Evolutionary conservation across 1,140 invertebrate species (phyloP).

Genomic region (Aphidius gifuensis): DNA sequence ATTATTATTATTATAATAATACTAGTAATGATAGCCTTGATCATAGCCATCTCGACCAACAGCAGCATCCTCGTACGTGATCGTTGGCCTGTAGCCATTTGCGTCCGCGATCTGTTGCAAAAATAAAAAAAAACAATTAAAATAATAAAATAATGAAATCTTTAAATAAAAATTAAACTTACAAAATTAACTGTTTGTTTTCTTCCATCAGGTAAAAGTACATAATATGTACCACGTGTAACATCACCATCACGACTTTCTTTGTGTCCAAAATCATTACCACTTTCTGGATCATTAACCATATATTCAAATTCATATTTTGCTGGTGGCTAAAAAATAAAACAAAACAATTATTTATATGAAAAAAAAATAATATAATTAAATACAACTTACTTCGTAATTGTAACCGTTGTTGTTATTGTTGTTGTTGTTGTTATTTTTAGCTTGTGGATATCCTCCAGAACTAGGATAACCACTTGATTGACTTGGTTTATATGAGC

Average conservation of each 20-base stretch:
- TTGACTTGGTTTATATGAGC: conserved; percentile 5
- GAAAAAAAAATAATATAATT: background rate
- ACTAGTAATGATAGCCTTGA: conserved; percentile 36
- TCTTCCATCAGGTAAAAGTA: conserved; percentile 72
- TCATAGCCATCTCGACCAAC: conserved; percentile 43
- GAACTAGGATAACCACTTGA: conserved; percentile 17
- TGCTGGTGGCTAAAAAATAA: conserved; percentile 55
- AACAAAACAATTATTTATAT: conserved; percentile 17
- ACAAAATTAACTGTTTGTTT: conserved; percentile 70
- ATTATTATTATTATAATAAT: conserved; percentile 2
- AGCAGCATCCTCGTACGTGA: conserved; percentile 66
- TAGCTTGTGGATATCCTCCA: conserved; percentile 7
- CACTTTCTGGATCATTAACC: conserved; percentile 65
- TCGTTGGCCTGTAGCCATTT: conserved; percentile 73
- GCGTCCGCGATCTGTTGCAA: conserved; percentile 64
- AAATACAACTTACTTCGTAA: conserved; percentile 14
- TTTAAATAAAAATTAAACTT: too few species aligned
- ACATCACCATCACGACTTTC: conserved; percentile 66
- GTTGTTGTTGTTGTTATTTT: background rate
- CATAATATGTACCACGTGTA: conserved; percentile 68
- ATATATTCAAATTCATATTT: conserved; percentile 74
- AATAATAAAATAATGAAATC: too few species aligned
- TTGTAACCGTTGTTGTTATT: conserved; percentile 6
- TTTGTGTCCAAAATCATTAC: conserved; percentile 71
- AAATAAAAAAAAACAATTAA: too few species aligned